Base-by-base conservation (phyloP, 2,888 invertebrate genomes). In the Eucriotettix oculatus region DNA sequence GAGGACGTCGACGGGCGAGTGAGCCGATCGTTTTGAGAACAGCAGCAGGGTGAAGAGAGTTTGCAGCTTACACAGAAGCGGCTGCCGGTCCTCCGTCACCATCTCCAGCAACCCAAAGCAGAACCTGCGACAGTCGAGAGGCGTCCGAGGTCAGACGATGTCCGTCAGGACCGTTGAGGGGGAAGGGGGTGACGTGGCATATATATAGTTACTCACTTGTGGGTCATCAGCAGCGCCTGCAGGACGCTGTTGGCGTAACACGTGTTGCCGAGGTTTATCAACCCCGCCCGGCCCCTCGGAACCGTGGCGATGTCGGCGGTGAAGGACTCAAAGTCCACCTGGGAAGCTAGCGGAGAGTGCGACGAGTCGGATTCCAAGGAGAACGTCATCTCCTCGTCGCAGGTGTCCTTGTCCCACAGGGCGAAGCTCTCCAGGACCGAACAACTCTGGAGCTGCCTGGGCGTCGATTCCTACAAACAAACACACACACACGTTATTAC, bases 201-300 rank as follows among this genome's bases (percentile, higher is more conserved):
- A 52, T 11, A 10, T n/a, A n/a, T n/a, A n/a, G n/a, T 29, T 53
- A 64, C 64, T 64, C 59, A 74, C 79, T 84, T 83, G 71, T 83
- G 84, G 41, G 90, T 89, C 81, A 89, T 86, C 60, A 85, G 85
- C 52, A 92, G 75, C 0, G 90, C 88, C 72, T 92, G 92, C 62
- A 91, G 74, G 1, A 90, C 85, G 70, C 90, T 89, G 73, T 92
- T 92, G 86, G 91, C 87, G 68, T 90, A 92, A 71, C 92, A 92
- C 0, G 91, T 91, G 69, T 91, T 92, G 42, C 91, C 90, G 52
- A 90, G 77, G 75, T 92, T 92, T 52, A 83, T 79, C 29, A 92
- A 77, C 1, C 91, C 91, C 9, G n/a, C 48, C 9, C 48, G 12
- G 2, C 48, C 48, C 5, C n/a, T 12, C 9, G 12, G 48, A 2